phyloP scores from a whole-genome alignment of 2,113 vertebrate genomes.

The Phalacrocorax pelagicus region DNA sequence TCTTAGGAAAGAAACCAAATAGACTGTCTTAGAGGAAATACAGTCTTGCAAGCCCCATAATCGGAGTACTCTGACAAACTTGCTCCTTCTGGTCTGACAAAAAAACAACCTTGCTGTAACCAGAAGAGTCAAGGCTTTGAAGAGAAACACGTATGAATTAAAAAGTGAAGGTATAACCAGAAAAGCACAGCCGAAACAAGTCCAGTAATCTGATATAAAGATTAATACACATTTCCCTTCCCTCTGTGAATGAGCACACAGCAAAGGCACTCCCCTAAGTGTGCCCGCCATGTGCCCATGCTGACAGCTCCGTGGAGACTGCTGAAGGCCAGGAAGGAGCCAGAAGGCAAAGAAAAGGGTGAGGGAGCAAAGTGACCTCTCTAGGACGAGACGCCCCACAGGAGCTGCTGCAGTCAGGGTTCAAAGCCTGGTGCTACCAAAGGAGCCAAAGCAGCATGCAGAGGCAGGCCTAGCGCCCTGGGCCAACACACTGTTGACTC shows the following conservation, averaged over 20 bases:
- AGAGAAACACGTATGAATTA: fast-evolving
- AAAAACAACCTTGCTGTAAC: not conserved
- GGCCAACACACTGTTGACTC: fast-evolving
- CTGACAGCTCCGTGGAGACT: fast-evolving
- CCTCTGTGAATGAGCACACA: fast-evolving
- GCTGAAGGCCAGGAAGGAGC: not conserved
- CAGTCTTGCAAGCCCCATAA: not conserved
- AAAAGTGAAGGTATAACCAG: not conserved
- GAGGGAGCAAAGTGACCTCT: not conserved
- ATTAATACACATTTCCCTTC: fast-evolving
- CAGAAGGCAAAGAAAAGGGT: not conserved
- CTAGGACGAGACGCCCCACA: fast-evolving
- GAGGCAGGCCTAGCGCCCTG: too few relatives aligned
- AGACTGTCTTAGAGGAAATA: not conserved
- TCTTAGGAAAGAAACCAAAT: not conserved
- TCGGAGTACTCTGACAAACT: not conserved
- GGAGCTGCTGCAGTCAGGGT: not conserved
- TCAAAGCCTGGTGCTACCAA: not conserved
- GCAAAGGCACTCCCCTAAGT: fast-evolving
- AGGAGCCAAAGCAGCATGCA: not conserved
- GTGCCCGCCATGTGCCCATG: fast-evolving
- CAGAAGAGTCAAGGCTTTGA: not conserved
- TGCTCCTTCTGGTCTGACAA: not conserved
- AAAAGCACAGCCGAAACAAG: not conserved
- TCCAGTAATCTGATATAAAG: fast-evolving